Base-by-base conservation (phyloP, 2,797 vertebrate genomes). In the Spondyliosoma cantharus region DNA sequence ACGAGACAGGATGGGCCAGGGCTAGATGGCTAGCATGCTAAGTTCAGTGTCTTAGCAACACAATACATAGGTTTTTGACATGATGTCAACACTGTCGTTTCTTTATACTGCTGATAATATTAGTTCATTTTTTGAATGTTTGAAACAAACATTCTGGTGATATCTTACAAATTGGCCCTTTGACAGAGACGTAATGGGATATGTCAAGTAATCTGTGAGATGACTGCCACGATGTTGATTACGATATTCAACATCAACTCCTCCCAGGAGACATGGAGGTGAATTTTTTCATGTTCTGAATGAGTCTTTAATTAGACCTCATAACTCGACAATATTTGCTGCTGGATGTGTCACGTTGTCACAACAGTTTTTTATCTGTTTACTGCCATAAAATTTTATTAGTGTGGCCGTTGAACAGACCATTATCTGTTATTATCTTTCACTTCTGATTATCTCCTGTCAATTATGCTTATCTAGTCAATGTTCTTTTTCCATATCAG, bases 401-500 rank as follows among this genome's bases (percentile, higher is more conserved):
- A 52, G 29, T 1, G 5, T 5, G 46, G 3, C 3, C 16, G 7
- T 71, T 1, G 58, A 22, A 25, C 20, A 48, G 4, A 52, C 14
- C 19, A 7, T 70, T 57, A 74, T 65, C 74, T 45, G 7, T 53
- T 16, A 22, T 53, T 15, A 22, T 2, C 3, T n/a, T n/a, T 43
- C 61, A 50, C 0, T 67, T 7, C 4, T 8, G 16, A 43, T 71
- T 72, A 81, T 63, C 67, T 52, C 6, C 16, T 45, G 1, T 27
- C 22, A 7, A 37, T 69, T 29, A 32, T 16, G 24, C 57, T 58
- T 60, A 81, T 75, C 57, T 48, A 16, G 37, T 73, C 37, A 14
- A 24, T n/a, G 61, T 56, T 71, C 63, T 61, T 63, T 37, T 53
- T 5, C n/a, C 17, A 3, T 53, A 75, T 89, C 85, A 84, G 62